phyloP scores from a whole-genome alignment of 92 coral and sea anemone species.

The Porites lobata region DNA sequence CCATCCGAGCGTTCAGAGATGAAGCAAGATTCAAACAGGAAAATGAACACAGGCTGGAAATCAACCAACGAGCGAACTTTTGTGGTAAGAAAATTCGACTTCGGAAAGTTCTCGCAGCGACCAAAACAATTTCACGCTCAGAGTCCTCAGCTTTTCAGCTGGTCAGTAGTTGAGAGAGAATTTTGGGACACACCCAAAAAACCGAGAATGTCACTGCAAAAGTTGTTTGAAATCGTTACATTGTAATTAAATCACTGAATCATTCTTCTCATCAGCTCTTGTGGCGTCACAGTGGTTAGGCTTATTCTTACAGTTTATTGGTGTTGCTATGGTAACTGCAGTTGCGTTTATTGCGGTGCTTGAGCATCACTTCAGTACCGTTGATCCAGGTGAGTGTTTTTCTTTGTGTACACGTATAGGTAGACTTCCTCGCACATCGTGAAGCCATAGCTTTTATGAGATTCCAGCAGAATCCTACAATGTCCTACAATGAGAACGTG shows the following conservation, averaged over 20 bases:
- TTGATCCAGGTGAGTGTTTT: slow-evolving; percentile 85
- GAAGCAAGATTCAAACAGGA: slow-evolving; percentile 77
- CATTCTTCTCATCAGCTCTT: slow-evolving; percentile 57
- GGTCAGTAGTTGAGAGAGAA: background rate
- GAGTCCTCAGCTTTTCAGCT: background rate
- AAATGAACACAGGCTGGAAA: slow-evolving; percentile 84
- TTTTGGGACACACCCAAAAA: background rate
- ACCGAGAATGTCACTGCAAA: background rate
- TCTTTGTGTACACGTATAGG: background rate
- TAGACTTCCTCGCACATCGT: background rate
- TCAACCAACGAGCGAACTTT: slow-evolving; percentile 92
- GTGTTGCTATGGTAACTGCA: slow-evolving; percentile 99
- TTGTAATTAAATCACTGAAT: background rate
- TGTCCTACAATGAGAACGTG: too few species aligned
- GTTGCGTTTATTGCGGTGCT: slow-evolving; percentile 96
- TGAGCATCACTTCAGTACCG: slow-evolving; percentile 95
- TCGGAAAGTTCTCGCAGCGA: background rate
- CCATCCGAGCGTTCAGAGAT: slow-evolving; percentile 97
- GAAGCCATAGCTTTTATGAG: background rate
- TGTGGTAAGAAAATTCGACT: slow-evolving; percentile 74
- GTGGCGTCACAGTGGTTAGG: slow-evolving; percentile 98
- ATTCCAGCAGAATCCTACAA: too few species aligned
- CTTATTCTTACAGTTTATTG: slow-evolving; percentile 91
- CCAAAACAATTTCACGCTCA: background rate
- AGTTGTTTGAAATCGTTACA: too few species aligned